Percentiles rank a stretch among this genome's conserved stretches.
Conservation (phyloP, 2,888 invertebrate genomes). For the Acrobeloides nanus region DNA sequence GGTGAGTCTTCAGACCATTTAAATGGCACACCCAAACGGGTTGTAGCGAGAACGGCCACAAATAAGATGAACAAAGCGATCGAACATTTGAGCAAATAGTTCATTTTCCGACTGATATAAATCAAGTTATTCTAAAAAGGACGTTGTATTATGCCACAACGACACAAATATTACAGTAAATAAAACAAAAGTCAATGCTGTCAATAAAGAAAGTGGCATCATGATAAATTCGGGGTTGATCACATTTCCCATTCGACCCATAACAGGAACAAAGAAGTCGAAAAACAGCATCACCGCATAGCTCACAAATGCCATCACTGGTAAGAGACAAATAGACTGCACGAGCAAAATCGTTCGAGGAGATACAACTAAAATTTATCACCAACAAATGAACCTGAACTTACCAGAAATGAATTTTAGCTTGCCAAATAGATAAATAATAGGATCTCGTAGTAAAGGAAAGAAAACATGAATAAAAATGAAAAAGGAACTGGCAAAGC, state of each 20-base stretch:
- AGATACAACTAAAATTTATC: conserved; percentile 34
- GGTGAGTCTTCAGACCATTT: conserved; percentile 63
- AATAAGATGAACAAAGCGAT: conserved; percentile 49
- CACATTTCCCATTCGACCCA: conserved; percentile 59
- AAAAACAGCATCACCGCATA: conserved; percentile 68
- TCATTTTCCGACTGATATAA: conserved; percentile 55
- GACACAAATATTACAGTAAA: conserved; percentile 53
- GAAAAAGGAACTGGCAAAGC: conserved; percentile 64
- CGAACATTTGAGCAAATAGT: conserved; percentile 48
- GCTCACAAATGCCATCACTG: conserved; percentile 33
- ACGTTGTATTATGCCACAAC: neutral
- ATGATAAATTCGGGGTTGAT: conserved; percentile 65
- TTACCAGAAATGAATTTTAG: conserved; percentile 24
- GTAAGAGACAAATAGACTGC: conserved; percentile 43
- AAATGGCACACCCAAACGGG: conserved; percentile 71
- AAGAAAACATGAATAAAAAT: conserved; percentile 62
- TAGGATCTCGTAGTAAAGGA: conserved; percentile 55
- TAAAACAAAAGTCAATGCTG: conserved; percentile 53
- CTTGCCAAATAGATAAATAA: conserved; percentile 28
- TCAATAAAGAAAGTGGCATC: conserved; percentile 57
- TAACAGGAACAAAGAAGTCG: conserved; percentile 71
- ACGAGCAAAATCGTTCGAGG: conserved; percentile 36
- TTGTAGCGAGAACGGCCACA: conserved; percentile 60
- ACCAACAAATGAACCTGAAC: too few relatives aligned
- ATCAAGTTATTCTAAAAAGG: conserved; percentile 58